phyloP scores from a whole-genome alignment of 1,140 invertebrate species.

The Bombus cullumanus region DNA sequence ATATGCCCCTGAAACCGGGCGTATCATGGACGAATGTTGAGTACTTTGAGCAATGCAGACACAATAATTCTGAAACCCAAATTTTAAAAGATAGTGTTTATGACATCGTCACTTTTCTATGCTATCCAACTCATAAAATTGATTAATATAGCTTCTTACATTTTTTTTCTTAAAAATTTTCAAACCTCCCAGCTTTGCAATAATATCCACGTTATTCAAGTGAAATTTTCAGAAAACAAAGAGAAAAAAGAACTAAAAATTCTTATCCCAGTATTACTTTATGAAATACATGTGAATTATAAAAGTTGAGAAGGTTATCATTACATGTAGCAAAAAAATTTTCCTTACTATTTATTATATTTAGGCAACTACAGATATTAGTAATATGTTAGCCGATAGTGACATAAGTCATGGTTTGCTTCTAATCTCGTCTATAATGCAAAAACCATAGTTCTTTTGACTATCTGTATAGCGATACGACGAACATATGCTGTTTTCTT shows the following conservation, averaged over 20 bases:
- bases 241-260: background rate
- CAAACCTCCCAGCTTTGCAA: too few species aligned
- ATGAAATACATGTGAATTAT: background rate
- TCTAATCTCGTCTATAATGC: too few species aligned
- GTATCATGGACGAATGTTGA: too few species aligned
- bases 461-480: background rate
- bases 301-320: background rate
- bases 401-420: background rate
- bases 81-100: too few species aligned
- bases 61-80: too few species aligned
- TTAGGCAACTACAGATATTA: background rate
- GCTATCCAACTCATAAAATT: too few species aligned
- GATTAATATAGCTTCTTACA: too few species aligned
- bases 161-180: too few species aligned
- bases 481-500: background rate
- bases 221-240: background rate
- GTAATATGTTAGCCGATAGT: background rate
- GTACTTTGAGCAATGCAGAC: too few species aligned
- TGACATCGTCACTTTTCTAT: too few species aligned
- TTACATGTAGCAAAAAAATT: background rate
- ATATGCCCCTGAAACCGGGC: too few species aligned
- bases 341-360: background rate
- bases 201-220: too few species aligned
- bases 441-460: background rate
- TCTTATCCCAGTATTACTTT: background rate